phyloP scores from a whole-genome alignment of 2,113 vertebrate genomes.

The Macquaria australasica region DNA sequence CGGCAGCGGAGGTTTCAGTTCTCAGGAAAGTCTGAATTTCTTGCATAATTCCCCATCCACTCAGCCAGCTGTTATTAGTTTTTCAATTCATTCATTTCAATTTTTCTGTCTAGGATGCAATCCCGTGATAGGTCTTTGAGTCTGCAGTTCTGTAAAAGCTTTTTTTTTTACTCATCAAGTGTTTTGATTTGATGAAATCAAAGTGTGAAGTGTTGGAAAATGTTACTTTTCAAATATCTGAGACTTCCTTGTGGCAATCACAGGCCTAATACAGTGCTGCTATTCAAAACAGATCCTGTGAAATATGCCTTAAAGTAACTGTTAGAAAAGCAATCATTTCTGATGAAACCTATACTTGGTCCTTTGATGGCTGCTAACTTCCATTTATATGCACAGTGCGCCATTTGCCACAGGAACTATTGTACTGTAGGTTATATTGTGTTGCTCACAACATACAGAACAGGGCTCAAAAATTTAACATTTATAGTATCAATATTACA shows the following conservation, averaged over 20 bases:
- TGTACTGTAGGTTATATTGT: neutral
- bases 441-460: neutral
- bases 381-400: neutral
- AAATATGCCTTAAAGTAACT: constrained; percentile 17
- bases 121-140: constrained; percentile 15
- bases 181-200: constrained; percentile 43
- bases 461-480: neutral
- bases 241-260: constrained; percentile 5
- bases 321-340: constrained; percentile 9
- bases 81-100: constrained; percentile 43
- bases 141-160: neutral
- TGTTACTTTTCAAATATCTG: constrained; percentile 38
- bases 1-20: constrained; percentile 29
- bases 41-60: constrained; percentile 45
- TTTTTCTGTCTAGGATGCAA: constrained; percentile 5
- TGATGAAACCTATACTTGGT: constrained; percentile 17
- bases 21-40: constrained; percentile 32
- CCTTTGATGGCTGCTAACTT: constrained; percentile 18
- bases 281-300: constrained; percentile 25
- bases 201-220: constrained; percentile 7
- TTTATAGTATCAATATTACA: neutral
- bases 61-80: constrained; percentile 41
- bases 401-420: constrained; percentile 9
- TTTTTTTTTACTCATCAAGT: constrained; percentile 26
- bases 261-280: constrained; percentile 11